A percentile compares a stretch with the other conserved stretches of the same genome.
These are phyloP conservation scores for Diuraphis noxia DNA, from an alignment of 1,140 invertebrate species.

Conservation along the genomic window DNA sequence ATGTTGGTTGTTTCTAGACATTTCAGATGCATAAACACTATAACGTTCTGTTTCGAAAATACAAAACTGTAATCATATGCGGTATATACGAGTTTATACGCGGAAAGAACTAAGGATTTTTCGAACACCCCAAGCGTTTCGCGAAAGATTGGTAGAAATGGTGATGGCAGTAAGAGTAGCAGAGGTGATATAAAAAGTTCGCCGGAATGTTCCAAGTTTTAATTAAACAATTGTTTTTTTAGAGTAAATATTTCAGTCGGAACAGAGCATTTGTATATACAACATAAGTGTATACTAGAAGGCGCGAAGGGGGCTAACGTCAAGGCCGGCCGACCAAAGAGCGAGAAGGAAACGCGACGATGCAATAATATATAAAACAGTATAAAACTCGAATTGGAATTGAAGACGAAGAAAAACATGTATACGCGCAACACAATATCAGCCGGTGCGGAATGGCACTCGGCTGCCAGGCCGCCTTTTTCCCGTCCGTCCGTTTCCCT, in stretches of 20 bases:
- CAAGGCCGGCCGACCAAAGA: not conserved
- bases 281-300: not conserved
- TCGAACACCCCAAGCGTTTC: not conserved
- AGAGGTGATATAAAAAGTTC: not conserved
- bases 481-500: constrained; percentile 51
- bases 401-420: constrained; percentile 52
- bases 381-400: constrained; percentile 35
- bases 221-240: constrained; percentile 52
- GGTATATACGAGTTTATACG: not conserved
- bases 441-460: constrained; percentile 42
- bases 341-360: constrained; percentile 21
- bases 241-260: constrained; percentile 32
- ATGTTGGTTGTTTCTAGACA: not conserved
- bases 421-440: constrained; percentile 47
- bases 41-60: not conserved
- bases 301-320: not conserved
- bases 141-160: not conserved
- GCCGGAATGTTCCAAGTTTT: constrained; percentile 37
- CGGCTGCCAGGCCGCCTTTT: constrained; percentile 44
- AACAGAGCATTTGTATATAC: not conserved
- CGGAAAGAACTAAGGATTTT: not conserved
- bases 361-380: constrained; percentile 36
- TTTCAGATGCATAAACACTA: not conserved
- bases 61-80: not conserved
- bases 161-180: not conserved